These are phyloP conservation scores for Radopholus similis DNA, from an alignment of 1,140 invertebrate species.

Conservation along the genomic window DNA sequence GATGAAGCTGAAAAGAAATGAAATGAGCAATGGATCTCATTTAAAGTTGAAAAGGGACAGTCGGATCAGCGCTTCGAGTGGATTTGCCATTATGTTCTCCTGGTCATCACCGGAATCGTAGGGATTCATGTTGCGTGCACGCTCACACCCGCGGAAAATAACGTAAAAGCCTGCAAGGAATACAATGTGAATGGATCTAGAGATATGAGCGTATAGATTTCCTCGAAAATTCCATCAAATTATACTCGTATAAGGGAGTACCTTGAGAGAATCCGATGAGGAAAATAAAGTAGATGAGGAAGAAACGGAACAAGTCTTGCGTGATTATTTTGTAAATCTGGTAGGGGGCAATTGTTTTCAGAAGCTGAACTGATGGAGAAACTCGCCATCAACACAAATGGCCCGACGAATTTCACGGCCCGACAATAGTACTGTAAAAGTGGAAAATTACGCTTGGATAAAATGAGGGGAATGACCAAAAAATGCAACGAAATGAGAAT, in stretches of 20 bases:
- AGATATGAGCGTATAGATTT: not conserved
- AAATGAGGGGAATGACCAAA: slow-evolving; percentile 12
- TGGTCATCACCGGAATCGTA: slow-evolving; percentile 5
- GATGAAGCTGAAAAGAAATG: slow-evolving; percentile 75
- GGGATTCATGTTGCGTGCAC: no score
- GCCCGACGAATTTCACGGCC: slow-evolving; percentile 93
- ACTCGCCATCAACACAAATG: slow-evolving; percentile 96
- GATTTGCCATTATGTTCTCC: slow-evolving; percentile 63
- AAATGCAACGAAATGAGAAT: slow-evolving; percentile 91
- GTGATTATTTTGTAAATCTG: slow-evolving; percentile 80
- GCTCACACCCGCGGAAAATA: slow-evolving; percentile 38
- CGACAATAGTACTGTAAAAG: slow-evolving; percentile 69
- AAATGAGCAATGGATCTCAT: not conserved
- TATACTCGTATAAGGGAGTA: slow-evolving; percentile 60
- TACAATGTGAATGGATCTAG: not conserved
- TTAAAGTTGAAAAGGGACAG: slow-evolving; percentile 72
- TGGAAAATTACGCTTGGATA: not conserved
- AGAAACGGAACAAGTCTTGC: slow-evolving; percentile 75
- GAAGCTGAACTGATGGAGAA: not conserved
- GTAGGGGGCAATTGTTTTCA: not conserved
- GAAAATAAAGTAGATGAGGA: slow-evolving; percentile 90
- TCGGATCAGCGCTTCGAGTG: slow-evolving; percentile 86
- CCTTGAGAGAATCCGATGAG: slow-evolving; percentile 96
- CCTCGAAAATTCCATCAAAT: no score
- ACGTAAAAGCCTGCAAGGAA: slow-evolving; percentile 62